Evolutionary conservation across 2,113 vertebrate genomes (phyloP).

Genomic region (Sebastes fasciatus): DNA sequence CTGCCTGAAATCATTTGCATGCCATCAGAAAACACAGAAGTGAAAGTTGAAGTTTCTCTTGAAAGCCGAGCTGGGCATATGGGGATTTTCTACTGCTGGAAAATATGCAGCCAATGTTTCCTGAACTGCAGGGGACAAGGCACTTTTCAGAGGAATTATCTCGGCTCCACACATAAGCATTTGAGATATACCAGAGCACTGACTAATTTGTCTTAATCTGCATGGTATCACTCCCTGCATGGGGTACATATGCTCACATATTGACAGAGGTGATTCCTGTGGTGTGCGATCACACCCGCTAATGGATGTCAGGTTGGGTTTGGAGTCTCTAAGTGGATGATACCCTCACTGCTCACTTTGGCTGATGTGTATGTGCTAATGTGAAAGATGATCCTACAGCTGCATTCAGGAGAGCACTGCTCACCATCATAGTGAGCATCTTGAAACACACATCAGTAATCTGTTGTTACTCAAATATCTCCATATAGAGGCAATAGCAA

Average conservation of each 20-base stretch:
- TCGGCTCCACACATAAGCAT: not conserved
- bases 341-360: not conserved
- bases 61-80: not conserved
- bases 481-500: no score
- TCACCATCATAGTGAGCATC: not conserved
- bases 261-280: conserved; percentile 11
- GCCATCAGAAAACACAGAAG: conserved; percentile 20
- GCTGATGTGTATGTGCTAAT: not conserved
- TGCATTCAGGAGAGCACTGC: not conserved
- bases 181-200: conserved; percentile 5
- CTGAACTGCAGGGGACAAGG: not conserved
- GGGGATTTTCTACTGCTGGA: not conserved
- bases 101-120: conserved; percentile 20
- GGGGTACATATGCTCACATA: conserved; percentile 15
- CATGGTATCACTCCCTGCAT: not conserved
- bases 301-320: conserved; percentile 30
- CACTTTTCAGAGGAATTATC: conserved; percentile 17
- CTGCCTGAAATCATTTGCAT: conserved; percentile 45
- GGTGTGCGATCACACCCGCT: conserved; percentile 17
- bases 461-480: no score
- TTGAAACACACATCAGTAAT: not conserved
- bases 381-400: not conserved
- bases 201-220: conserved; percentile 35
- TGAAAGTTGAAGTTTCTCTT: conserved; percentile 21
- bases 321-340: conserved; percentile 22